phyloP scores from a whole-genome alignment of 2,113 vertebrate genomes.

The Meriones unguiculatus region DNA sequence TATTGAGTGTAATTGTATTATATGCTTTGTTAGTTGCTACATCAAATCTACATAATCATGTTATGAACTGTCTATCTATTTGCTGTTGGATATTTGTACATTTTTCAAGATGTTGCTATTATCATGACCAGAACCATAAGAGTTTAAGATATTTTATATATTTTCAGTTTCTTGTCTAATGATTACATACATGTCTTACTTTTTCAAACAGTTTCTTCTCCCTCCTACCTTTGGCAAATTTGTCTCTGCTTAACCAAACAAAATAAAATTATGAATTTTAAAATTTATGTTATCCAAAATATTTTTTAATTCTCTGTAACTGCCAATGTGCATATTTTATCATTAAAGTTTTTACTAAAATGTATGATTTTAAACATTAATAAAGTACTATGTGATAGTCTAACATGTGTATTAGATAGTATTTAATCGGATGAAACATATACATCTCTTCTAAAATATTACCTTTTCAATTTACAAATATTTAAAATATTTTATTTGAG shows the following conservation, averaged over 20 bases:
- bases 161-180: not conserved
- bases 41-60: not conserved
- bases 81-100: not conserved
- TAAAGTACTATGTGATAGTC: not conserved
- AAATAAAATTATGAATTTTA: not conserved
- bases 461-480: not conserved
- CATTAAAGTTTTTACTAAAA: not conserved
- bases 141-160: not conserved
- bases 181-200: not conserved
- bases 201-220: not conserved
- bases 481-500: too few species aligned
- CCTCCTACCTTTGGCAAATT: not conserved
- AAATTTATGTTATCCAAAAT: not conserved
- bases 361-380: not conserved
- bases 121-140: too few species aligned
- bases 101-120: not conserved
- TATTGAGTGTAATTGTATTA: not conserved
- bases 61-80: too few species aligned
- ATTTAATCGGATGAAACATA: not conserved
- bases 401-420: not conserved
- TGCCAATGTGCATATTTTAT: not conserved
- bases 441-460: not conserved
- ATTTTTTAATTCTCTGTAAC: not conserved
- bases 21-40: not conserved
- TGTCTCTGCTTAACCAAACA: not conserved